A percentile compares a stretch with the other conserved stretches of the same genome.
Evolutionary conservation across 2,113 vertebrate genomes (phyloP).

Genomic region (Lepisosteus osseus): DNA sequence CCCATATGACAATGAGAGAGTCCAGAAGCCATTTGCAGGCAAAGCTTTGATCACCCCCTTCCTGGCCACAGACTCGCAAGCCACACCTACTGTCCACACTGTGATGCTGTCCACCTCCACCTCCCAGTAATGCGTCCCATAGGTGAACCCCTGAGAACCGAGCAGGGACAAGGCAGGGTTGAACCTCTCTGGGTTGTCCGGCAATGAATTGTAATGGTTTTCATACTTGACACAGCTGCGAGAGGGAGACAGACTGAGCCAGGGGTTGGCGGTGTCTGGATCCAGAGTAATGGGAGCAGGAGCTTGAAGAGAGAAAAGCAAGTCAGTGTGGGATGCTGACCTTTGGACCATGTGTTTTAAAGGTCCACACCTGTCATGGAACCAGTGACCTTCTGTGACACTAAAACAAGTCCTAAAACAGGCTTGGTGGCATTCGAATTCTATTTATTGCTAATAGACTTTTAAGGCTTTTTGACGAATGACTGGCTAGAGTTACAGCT

Average conservation of each 20-base stretch:
- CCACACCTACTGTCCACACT: constrained; percentile 71
- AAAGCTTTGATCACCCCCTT: constrained; percentile 74
- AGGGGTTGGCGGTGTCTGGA: constrained; percentile 71
- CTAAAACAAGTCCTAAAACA: no score
- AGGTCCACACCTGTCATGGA: no score
- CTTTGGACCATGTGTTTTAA: no score
- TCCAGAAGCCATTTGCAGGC: constrained; percentile 73
- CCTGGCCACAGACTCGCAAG: constrained; percentile 63
- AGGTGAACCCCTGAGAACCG: constrained; percentile 67
- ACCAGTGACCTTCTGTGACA: no score
- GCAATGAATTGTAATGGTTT: constrained; percentile 62
- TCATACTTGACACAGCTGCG: constrained; percentile 72
- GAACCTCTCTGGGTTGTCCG: constrained; percentile 70
- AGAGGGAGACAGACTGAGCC: constrained; percentile 69
- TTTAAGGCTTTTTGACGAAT: no score
- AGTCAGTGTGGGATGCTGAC: no score
- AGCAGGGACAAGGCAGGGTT: constrained; percentile 69
- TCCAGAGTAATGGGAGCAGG: constrained; percentile 70
- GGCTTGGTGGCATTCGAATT: no score
- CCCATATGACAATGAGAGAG: constrained; percentile 71
- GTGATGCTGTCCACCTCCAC: constrained; percentile 74
- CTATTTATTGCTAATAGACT: no score
- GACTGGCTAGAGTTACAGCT: no score
- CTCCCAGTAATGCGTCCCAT: constrained; percentile 75
- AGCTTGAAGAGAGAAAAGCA: constrained; percentile 33